These are phyloP conservation scores for Drosophila oshimai DNA, from an alignment of 1,140 invertebrate species.

Conservation along the genomic window DNA sequence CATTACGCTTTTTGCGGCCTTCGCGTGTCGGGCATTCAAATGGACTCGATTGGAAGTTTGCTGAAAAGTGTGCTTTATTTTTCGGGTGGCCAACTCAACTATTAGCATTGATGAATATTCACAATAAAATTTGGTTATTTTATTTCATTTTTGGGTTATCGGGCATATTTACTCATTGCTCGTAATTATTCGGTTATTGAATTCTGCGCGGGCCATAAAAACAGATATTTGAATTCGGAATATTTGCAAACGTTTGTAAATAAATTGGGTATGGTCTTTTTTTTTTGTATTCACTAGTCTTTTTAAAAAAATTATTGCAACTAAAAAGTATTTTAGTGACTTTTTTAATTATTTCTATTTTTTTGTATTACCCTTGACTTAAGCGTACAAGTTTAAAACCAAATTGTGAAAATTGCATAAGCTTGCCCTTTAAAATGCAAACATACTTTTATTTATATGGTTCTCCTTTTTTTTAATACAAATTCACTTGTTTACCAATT, in stretches of 20 bases:
- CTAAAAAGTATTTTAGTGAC: no score
- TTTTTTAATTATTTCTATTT: no score
- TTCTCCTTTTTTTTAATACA: not conserved
- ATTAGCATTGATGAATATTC: slow-evolving; percentile 41
- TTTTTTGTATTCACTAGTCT: no score
- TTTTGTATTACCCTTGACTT: no score
- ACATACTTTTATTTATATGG: not conserved
- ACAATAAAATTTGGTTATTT: not conserved
- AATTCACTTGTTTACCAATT: not conserved
- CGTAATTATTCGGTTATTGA: slow-evolving; percentile 19
- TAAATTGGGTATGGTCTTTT: no score
- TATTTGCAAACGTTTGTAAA: no score
- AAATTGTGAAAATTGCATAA: no score
- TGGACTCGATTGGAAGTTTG: slow-evolving; percentile 25
- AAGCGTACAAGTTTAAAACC: no score
- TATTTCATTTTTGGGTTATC: not conserved
- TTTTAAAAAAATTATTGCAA: no score
- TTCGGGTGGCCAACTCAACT: not conserved
- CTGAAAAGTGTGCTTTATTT: slow-evolving; percentile 25
- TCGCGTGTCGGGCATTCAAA: slow-evolving; percentile 16
- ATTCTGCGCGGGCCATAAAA: not conserved
- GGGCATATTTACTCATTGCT: not conserved
- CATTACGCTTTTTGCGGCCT: not conserved
- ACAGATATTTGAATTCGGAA: not conserved
- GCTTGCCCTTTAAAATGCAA: not conserved